Percentiles rank a stretch among this genome's conserved stretches.
phyloP scores from a whole-genome alignment of 2,888 invertebrate species.

The Spodoptera picta region DNA sequence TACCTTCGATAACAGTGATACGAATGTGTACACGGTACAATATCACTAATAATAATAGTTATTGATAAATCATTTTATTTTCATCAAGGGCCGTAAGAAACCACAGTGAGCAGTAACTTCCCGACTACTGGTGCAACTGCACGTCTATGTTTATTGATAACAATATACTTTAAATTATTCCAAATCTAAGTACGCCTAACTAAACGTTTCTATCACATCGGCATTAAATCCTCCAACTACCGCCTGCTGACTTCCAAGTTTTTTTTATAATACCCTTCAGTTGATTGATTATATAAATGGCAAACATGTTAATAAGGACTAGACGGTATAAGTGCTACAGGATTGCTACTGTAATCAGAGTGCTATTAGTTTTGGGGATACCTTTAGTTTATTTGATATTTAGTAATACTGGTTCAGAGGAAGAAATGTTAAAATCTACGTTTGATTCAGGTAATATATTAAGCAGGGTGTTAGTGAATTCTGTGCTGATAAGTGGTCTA shows the following conservation, averaged over 20 bases:
- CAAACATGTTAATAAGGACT: slow-evolving; percentile 84
- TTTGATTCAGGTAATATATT: slow-evolving; percentile 59
- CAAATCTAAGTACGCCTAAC: slow-evolving; percentile 71
- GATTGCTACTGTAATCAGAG: slow-evolving; percentile 71
- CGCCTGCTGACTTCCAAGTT: slow-evolving; percentile 6
- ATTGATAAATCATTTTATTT: slow-evolving; percentile 72
- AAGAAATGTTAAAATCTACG: slow-evolving; percentile 21
- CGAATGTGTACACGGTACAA: slow-evolving; percentile 56
- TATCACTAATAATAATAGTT: slow-evolving; percentile 67
- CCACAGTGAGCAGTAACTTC: slow-evolving; percentile 62
- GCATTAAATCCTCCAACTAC: not conserved
- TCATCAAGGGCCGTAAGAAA: slow-evolving; percentile 60
- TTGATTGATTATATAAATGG: slow-evolving; percentile 69
- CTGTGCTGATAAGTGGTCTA: not conserved
- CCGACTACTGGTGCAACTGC: slow-evolving; percentile 53
- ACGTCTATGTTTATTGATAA: slow-evolving; percentile 66
- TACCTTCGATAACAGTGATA: slow-evolving; percentile 70
- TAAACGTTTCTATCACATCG: slow-evolving; percentile 78
- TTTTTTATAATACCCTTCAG: slow-evolving; percentile 7
- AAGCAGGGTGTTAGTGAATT: not conserved
- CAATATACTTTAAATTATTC: slow-evolving; percentile 60
- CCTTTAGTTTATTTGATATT: slow-evolving; percentile 71
- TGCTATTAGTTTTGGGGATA: slow-evolving; percentile 75
- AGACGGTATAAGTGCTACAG: slow-evolving; percentile 69
- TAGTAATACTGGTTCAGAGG: slow-evolving; percentile 26